Evolutionary conservation across 2,888 invertebrate species (phyloP).

Genomic region (Lagria hirta): DNA sequence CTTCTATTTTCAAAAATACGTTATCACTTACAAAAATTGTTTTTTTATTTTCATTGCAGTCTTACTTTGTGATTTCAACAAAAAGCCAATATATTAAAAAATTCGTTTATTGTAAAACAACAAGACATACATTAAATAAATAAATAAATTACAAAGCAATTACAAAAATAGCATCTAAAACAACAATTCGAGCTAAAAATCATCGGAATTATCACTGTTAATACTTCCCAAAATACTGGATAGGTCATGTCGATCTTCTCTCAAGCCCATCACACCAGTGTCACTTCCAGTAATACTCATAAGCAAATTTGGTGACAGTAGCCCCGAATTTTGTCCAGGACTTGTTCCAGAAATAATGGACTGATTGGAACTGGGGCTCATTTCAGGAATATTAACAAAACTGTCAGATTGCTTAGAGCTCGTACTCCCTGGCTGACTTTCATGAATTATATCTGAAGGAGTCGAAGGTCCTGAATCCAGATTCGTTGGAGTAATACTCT

Average conservation of each 20-base stretch:
- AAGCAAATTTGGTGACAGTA: slow-evolving; percentile 41
- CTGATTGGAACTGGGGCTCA: slow-evolving; percentile 51
- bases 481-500: slow-evolving; percentile 48
- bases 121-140: slow-evolving; percentile 14
- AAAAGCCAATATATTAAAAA: too few species aligned
- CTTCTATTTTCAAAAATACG: too few species aligned
- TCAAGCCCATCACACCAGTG: slow-evolving; percentile 36
- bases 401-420: slow-evolving; percentile 35
- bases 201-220: slow-evolving; percentile 49
- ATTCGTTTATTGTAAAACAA: slow-evolving; percentile 20
- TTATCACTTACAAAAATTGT: too few species aligned
- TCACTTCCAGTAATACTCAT: slow-evolving; percentile 24
- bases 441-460: slow-evolving; percentile 50
- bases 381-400: slow-evolving; percentile 52
- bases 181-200: slow-evolving; percentile 37
- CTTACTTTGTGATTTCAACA: too few species aligned
- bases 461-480: slow-evolving; percentile 53
- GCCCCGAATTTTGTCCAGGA: slow-evolving; percentile 40
- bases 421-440: slow-evolving; percentile 45
- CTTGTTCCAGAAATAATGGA: slow-evolving; percentile 50
- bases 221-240: slow-evolving; percentile 49
- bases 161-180: slow-evolving; percentile 24
- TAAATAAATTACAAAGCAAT: slow-evolving; percentile 27
- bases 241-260: slow-evolving; percentile 40
- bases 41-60: too few species aligned